These are phyloP conservation scores for Asarcornis scutulata DNA, from an alignment of 2,113 vertebrate species.

Conservation along the genomic window DNA sequence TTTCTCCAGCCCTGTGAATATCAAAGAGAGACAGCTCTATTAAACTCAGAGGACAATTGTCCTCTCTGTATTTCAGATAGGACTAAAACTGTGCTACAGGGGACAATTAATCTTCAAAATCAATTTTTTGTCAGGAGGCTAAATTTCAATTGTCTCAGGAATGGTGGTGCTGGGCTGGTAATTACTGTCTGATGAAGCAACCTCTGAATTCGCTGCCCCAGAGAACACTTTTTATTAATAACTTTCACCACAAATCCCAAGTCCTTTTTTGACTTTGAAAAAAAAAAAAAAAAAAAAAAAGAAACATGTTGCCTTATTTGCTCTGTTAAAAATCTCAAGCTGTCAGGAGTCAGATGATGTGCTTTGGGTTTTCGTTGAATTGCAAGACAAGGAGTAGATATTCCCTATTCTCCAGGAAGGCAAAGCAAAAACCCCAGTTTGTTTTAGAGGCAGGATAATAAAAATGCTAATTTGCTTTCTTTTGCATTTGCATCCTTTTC, in stretches of 20 bases:
- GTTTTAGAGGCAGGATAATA: not conserved
- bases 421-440: not conserved
- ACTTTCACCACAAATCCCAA: not conserved
- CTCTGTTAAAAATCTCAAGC: not conserved
- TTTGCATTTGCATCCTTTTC: not conserved
- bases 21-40: slow-evolving; percentile 19
- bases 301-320: slow-evolving; percentile 4
- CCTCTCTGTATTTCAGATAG: slow-evolving; percentile 21
- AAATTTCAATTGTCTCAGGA: slow-evolving; percentile 53
- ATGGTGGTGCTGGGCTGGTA: not conserved
- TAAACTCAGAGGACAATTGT: slow-evolving; percentile 34
- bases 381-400: not conserved
- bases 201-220: not conserved
- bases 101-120: slow-evolving; percentile 61
- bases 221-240: slow-evolving; percentile 12
- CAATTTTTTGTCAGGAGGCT: slow-evolving; percentile 56
- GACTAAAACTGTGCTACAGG: slow-evolving; percentile 33
- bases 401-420: not conserved
- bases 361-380: not conserved
- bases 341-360: not conserved
- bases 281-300: not conserved
- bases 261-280: slow-evolving; percentile 22
- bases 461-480: not conserved
- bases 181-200: slow-evolving; percentile 31
- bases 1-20: not conserved